Evolutionary conservation across 1,140 invertebrate species (phyloP), one percentile per base, ranked within the genome.

Genomic region (Ceratitis capitata): DNA sequence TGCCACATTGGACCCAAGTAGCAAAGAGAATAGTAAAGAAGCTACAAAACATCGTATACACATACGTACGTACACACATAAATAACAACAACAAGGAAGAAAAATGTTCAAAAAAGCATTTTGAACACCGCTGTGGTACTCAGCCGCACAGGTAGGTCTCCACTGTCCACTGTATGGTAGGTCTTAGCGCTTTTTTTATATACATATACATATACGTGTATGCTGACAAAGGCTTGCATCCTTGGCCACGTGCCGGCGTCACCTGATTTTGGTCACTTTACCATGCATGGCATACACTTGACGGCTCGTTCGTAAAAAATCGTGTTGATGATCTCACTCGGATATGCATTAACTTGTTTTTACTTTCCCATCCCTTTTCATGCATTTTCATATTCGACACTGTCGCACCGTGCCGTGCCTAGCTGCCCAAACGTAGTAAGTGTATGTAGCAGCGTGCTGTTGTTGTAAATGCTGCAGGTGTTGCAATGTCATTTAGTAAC

Each of bases 301-400:
- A 51, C 45, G 82, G n/a, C 26, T 45, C 32, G 45, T 89, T 88
- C 90, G 89, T 90, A 90, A 90, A 90, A 90, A 89, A 89, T 89
- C 89, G 89, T 90, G 89, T 90, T 90, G 89, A 90, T 90, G 89
- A 90, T 90, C 89, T 90, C 87, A 90, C 89, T 90, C 89, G 89
- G 89, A 89, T 90, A 90, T 90, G 89, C 89, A 90, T 90, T 90
- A 90, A 87, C 88, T 90, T 84, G 90, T 90, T 87, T 87, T 85
- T 87, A 10, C 64, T 58, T n/a, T 12, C 39, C 16, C 1, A 29
- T 42, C 42, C 29, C 7, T 51, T 53, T 56, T 19, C 69, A 12
- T 86, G 85, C 84, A 87, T 85, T 86, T 86, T 87, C 86, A 88
- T 86, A 88, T 88, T 90, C 88, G 85, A 85, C 58, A 86, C 12